Conservation (phyloP, 2,113 vertebrate species). For the Phoxinus phoxinus region DNA sequence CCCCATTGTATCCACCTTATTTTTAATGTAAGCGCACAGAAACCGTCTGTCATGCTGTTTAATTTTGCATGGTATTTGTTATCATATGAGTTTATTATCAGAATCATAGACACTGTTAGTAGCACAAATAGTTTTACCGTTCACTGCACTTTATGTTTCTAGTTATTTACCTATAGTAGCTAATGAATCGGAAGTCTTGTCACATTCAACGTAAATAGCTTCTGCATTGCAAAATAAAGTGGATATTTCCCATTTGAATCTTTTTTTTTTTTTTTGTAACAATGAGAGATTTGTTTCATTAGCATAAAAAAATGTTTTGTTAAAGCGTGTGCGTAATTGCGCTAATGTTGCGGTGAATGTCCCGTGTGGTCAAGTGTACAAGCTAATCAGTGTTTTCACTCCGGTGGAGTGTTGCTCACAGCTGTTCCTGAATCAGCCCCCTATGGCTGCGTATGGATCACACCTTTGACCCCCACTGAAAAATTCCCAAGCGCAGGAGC, state of each 20-base stretch:
- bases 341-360: not conserved
- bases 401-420: constrained; percentile 7
- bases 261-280: too few species aligned
- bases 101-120: not conserved
- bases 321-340: not conserved
- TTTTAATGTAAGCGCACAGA: too few species aligned
- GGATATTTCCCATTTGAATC: too few species aligned
- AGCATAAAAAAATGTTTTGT: not conserved
- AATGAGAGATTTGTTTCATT: not conserved
- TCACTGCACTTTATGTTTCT: not conserved
- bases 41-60: too few species aligned
- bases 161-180: not conserved
- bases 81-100: too few species aligned
- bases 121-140: not conserved
- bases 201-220: not conserved
- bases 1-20: not conserved
- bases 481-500: constrained; percentile 56
- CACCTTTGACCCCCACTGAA: constrained; percentile 54
- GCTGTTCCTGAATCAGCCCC: constrained; percentile 30
- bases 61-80: too few species aligned
- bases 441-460: constrained; percentile 9
- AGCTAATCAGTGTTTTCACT: constrained; percentile 37
- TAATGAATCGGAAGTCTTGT: not conserved
- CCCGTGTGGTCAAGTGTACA: constrained; percentile 18
- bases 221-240: too few species aligned